Conservation (phyloP, 2,113 vertebrate species). For the Tyrannus savana region DNA sequence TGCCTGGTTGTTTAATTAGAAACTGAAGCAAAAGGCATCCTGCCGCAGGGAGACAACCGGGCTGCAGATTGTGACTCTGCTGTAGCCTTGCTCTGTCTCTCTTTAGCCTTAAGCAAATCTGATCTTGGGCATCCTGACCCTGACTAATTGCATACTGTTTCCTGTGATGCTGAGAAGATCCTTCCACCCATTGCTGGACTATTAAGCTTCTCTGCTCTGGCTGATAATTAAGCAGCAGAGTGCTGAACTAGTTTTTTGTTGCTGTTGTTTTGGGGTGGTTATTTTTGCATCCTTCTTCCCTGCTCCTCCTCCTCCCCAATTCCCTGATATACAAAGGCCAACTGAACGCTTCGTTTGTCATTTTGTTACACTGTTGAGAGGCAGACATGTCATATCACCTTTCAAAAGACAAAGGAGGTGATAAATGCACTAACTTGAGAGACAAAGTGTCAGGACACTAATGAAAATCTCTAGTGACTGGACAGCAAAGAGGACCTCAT, state of each 20-base stretch:
- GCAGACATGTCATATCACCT: background rate
- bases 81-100: constrained; percentile 17
- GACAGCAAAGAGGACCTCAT: background rate
- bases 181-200: constrained; percentile 29
- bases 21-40: constrained; percentile 25
- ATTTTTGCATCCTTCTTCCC: background rate
- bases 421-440: background rate
- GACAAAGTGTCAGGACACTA: background rate
- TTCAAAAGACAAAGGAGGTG: background rate
- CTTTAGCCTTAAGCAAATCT: constrained; percentile 47
- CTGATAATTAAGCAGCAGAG: constrained; percentile 45
- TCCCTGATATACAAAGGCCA: background rate
- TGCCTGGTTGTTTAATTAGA: constrained; percentile 55
- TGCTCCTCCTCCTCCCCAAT: background rate
- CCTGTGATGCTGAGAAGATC: constrained; percentile 27
- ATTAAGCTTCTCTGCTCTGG: background rate
- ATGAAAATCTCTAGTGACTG: constrained; percentile 1
- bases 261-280: background rate
- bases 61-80: background rate
- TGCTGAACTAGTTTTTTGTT: background rate
- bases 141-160: constrained; percentile 61
- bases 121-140: constrained; percentile 49
- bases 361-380: background rate
- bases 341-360: constrained; percentile 20
- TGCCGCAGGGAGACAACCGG: background rate